Conservation (phyloP, 2,113 vertebrate genomes). For the Progne subis region DNA sequence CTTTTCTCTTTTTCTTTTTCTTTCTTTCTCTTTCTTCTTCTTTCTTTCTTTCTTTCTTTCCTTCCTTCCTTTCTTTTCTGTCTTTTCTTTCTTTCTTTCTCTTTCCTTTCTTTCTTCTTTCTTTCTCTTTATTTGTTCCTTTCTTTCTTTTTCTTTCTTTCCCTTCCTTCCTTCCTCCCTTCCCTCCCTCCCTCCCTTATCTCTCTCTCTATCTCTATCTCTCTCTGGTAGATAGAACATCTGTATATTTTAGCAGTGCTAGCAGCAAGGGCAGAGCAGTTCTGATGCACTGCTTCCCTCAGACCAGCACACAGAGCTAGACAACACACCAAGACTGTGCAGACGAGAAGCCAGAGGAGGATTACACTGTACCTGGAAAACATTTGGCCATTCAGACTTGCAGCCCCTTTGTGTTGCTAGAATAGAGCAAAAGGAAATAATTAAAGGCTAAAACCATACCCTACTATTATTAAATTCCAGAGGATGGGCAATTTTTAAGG, state of each 20-base stretch:
- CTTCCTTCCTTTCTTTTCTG: too few species aligned
- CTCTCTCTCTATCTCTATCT: neutral
- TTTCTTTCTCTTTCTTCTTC: too few species aligned
- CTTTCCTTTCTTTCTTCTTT: too few species aligned
- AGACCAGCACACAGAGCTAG: neutral
- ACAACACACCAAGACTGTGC: neutral
- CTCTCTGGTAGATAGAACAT: neutral
- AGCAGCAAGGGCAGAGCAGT: neutral
- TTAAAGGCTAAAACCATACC: constrained; percentile 34
- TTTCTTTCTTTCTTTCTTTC: neutral
- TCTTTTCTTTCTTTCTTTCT: too few species aligned
- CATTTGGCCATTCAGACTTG: neutral
- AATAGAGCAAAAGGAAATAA: constrained; percentile 34
- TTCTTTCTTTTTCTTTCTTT: too few species aligned
- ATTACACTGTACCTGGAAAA: neutral
- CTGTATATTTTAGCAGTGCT: neutral
- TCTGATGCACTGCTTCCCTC: neutral
- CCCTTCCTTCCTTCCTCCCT: too few species aligned
- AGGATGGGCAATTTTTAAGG: constrained; percentile 33
- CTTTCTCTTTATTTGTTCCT: too few species aligned
- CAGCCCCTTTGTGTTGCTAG: neutral
- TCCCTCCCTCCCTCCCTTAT: too few species aligned
- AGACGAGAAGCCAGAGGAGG: neutral
- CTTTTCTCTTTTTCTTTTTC: fast-evolving
- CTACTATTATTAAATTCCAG: constrained; percentile 52